These are phyloP conservation scores for Pseudobourletiella spinata DNA, from an alignment of 1,140 invertebrate genomes.

Conservation along the genomic window DNA sequence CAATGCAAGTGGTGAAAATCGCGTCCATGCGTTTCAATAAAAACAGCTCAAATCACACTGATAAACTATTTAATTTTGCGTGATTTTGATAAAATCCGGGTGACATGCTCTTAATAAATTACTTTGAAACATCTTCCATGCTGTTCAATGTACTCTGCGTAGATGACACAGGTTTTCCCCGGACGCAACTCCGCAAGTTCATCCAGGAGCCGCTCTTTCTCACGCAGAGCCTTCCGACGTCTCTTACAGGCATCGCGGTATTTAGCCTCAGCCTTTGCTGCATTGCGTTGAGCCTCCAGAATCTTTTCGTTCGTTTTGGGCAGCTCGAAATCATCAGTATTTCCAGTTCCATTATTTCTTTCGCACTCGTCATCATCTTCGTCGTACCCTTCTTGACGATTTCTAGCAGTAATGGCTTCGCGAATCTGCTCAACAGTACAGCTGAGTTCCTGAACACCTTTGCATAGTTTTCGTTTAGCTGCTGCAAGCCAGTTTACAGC, in stretches of 20 bases:
- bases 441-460: background rate
- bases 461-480: background rate
- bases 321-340: too few relatives aligned
- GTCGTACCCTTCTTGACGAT: background rate
- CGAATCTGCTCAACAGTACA: background rate
- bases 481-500: background rate
- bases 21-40: too few relatives aligned
- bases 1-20: conserved; percentile 12
- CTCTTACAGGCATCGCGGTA: background rate
- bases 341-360: background rate
- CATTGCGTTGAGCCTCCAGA: background rate
- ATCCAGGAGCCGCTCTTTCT: background rate
- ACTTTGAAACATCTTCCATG: background rate
- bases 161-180: background rate
- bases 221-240: background rate
- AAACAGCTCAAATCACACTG: too few relatives aligned
- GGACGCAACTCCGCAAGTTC: background rate
- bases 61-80: too few relatives aligned
- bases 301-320: background rate
- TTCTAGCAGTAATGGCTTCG: background rate
- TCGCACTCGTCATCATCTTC: background rate
- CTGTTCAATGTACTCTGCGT: background rate
- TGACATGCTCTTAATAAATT: background rate
- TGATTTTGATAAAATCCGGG: too few relatives aligned
- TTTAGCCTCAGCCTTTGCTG: background rate